phyloP scores from a whole-genome alignment of 2,113 vertebrate genomes.

The Emydura subglobosa region DNA sequence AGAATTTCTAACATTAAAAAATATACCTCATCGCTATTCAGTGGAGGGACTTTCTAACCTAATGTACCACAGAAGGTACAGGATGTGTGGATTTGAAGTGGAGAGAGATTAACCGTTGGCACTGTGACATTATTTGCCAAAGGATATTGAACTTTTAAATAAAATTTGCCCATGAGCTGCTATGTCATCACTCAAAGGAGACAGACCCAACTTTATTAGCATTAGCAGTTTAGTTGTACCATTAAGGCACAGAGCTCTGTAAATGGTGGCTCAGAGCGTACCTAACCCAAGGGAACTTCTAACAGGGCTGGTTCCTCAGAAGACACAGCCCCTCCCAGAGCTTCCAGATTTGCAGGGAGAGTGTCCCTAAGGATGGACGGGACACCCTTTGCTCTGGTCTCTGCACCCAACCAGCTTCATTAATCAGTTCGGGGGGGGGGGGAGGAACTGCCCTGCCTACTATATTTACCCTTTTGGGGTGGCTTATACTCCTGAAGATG shows the following conservation, averaged over 20 bases:
- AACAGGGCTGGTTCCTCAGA: not conserved
- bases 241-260: not conserved
- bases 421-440: no score
- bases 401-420: not conserved
- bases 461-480: not conserved
- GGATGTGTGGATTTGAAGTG: not conserved
- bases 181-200: not conserved
- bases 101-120: not conserved
- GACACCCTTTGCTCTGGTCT: fast-evolving
- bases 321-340: not conserved
- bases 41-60: not conserved
- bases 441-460: not conserved
- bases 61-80: not conserved
- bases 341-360: not conserved
- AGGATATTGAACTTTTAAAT: not conserved
- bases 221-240: not conserved
- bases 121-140: not conserved
- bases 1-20: not conserved
- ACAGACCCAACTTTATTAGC: not conserved
- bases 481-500: no score
- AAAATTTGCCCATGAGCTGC: not conserved
- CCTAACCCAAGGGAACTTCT: not conserved
- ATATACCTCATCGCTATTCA: not conserved
- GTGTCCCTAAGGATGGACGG: fast-evolving
- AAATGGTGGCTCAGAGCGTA: no score